Conservation (phyloP, 2,888 invertebrate species). For the Teinopalpus imperialis region DNA sequence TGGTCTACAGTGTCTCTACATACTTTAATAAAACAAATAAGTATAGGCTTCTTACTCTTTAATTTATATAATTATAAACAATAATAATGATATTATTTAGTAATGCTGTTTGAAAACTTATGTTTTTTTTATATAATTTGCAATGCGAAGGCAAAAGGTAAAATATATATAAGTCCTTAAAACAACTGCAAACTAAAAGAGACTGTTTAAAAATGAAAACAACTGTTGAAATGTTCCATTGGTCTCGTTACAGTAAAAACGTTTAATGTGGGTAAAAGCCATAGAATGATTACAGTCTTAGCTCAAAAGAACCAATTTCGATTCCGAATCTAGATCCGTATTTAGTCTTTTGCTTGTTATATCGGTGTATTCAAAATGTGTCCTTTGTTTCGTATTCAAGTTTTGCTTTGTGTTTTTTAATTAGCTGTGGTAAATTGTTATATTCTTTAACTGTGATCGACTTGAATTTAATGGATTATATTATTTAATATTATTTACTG, state of each 20-base stretch:
- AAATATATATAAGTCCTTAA: too few species aligned
- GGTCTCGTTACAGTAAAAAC: constrained; percentile 20
- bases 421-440: background rate
- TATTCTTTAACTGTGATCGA: background rate
- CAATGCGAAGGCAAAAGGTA: too few species aligned
- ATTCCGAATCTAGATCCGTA: constrained; percentile 18
- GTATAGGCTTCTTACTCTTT: too few species aligned
- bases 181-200: too few species aligned
- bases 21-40: too few species aligned
- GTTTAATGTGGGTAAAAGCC: constrained; percentile 20
- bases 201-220: constrained; percentile 11
- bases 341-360: constrained; percentile 21
- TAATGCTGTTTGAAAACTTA: too few species aligned
- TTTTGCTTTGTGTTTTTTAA: background rate
- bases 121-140: too few species aligned
- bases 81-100: too few species aligned
- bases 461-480: too few species aligned
- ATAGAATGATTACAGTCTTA: constrained; percentile 21
- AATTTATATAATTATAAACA: too few species aligned
- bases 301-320: constrained; percentile 23
- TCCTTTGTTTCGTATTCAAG: constrained; percentile 4
- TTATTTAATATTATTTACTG: too few species aligned
- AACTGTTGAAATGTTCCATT: constrained; percentile 14
- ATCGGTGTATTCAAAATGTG: constrained; percentile 20
- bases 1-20: too few species aligned